Base-by-base conservation (phyloP, 2,113 vertebrate species). In the Chinchilla lanigera region DNA sequence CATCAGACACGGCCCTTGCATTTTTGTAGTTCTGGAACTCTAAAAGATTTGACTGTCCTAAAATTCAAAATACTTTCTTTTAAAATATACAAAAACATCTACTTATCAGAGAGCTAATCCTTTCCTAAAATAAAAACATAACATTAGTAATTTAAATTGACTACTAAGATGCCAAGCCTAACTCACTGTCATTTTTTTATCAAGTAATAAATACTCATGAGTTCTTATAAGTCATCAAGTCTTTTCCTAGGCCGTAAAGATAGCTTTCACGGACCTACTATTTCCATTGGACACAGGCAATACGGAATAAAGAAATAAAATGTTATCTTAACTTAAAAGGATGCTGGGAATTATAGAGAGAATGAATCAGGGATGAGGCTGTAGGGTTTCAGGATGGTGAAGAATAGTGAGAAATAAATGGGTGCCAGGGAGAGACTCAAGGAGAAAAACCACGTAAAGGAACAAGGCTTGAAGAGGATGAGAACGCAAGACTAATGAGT, bases 41-140 rank as follows among this genome's bases (percentile, higher is more conserved):
- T 75, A 41, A 96, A 92, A 89, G 50, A 60, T 38, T 85, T 89
- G 83, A 33, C 95, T 93, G 35, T 13, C 24, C 8, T 87, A 84
- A 86, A 92, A 73, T 73, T 22, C 33, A 81, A 2, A 81, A 12
- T 82, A 38, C 67, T 56, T 78, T 22, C 44, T 60, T 61, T 67
- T 50, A 56, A 90, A 86, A 85, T 44, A 2, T 65, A 47, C 67
- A 22, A 73, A 67, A 26, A 44, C 30, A 77, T 17, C 24, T 47
- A 75, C 19, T 91, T 9, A 75, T 16, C 8, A 73, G 28, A 83
- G 16, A 93, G 10, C 12, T 69, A 35, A 71, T 20, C 3, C 11
- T 81, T 2, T 73, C 14, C 50, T 94, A 26, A 95, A 86, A 33
- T 56, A 47, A 77, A 86, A 92, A 41, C 22, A 33, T 81, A 93